Base-by-base conservation (phyloP, 1,140 invertebrate species). In the Phortica variegata region DNA sequence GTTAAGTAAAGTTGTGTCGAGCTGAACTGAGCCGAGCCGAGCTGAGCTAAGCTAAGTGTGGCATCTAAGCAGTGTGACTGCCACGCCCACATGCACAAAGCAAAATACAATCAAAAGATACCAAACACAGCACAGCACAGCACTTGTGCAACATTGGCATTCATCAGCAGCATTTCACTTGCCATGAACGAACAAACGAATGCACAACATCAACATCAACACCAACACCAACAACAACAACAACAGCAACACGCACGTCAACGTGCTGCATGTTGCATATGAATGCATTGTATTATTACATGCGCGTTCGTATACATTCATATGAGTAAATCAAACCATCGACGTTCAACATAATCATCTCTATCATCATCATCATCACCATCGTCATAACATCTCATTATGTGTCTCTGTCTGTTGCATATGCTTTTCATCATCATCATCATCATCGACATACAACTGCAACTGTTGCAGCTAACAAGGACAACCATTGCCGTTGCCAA, bases 231-330 rank as follows among this genome's bases (percentile, higher is more conserved):
- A n/a, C n/a, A n/a, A n/a, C n/a, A n/a, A n/a, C n/a, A n/a, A n/a
- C n/a, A 26, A 26, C 23, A 43, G 39, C 45, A 68, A 68, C 52
- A 68, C 57, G 68, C 63, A 68, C 63, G 63, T 63, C 60, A 60
- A 46, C 43, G 49, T 38, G 51, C 63, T 42, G 60, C 63, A 58
- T 68, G 63, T 60, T 68, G 63, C 63, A 68, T 68, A 69, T 58
- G 60, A 68, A 68, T 68, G 65, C 47, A 50, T 43, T 36, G 38
- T 10, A 26, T 26, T 51, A 61, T 57, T 54, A 59, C 61, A 62
- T 60, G 51, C 60, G 58, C 31, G 18, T 47, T 39, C 34, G 6
- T n/a, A n/a, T 34, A 15, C 13, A 4, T 34, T 9, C 42, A 20
- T 40, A 20, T 46, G 47, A 40, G 61, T 57, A 68, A 68, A 68